phyloP scores from a whole-genome alignment of 2,888 invertebrate genomes.

The Acleris holmiana region DNA sequence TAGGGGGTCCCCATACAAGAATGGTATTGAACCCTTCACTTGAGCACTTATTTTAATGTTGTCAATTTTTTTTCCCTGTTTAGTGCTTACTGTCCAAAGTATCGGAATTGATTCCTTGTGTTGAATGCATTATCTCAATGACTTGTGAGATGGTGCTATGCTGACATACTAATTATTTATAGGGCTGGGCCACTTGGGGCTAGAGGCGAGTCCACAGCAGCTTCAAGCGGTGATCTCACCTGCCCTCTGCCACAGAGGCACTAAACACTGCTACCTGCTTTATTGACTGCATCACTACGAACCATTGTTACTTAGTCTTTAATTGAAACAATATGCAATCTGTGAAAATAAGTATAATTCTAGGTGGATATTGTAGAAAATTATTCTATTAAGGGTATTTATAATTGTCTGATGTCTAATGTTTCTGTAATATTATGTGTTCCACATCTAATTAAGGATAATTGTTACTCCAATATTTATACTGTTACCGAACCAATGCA shows the following conservation, averaged over 20 bases:
- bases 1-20: too few relatives aligned
- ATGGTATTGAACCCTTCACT: too few relatives aligned
- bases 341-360: constrained; percentile 86
- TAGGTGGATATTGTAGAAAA: constrained; percentile 85
- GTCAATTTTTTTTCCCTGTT: neutral
- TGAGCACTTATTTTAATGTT: too few relatives aligned
- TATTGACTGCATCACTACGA: constrained; percentile 85
- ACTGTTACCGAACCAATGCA: constrained; percentile 86
- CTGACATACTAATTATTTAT: constrained; percentile 53
- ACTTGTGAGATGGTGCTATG: constrained; percentile 37
- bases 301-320: constrained; percentile 86
- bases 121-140: constrained; percentile 1
- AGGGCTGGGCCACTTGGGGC: constrained; percentile 89
- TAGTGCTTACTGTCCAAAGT: neutral
- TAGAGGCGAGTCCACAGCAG: constrained; percentile 84
- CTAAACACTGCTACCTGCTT: constrained; percentile 85
- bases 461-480: constrained; percentile 84
- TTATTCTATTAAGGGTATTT: constrained; percentile 81
- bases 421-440: constrained; percentile 87
- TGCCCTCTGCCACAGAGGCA: constrained; percentile 80
- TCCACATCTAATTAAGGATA: constrained; percentile 86
- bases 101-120: constrained; percentile 5
- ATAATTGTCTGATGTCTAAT: constrained; percentile 84
- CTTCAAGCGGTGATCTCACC: constrained; percentile 84
- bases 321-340: constrained; percentile 88